Evolutionary conservation across 2,888 invertebrate genomes (phyloP).

Genomic region (Dorcus parallelipipedus): DNA sequence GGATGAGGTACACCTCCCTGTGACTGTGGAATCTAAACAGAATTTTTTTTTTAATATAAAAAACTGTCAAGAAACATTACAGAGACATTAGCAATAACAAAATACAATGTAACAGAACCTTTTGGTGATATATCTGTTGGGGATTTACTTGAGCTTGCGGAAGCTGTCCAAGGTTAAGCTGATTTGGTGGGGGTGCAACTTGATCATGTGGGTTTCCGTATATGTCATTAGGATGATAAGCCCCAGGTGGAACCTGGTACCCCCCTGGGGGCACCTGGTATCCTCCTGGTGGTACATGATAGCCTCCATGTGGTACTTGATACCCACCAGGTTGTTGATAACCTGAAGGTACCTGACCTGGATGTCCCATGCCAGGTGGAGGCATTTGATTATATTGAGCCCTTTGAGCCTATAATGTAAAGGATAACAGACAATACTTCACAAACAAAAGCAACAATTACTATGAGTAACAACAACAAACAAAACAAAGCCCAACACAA

Average conservation of each 20-base stretch:
- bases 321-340: constrained; percentile 17
- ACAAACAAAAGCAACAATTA: too few relatives aligned
- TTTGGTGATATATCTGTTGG: constrained; percentile 27
- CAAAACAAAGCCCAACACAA: too few relatives aligned
- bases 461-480: too few relatives aligned
- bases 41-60: too few relatives aligned
- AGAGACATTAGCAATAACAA: not conserved
- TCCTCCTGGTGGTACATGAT: constrained; percentile 15
- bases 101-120: constrained; percentile 19
- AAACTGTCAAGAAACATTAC: not conserved
- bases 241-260: constrained; percentile 11
- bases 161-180: constrained; percentile 14
- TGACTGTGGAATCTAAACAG: too few relatives aligned
- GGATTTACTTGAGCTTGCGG: constrained; percentile 25
- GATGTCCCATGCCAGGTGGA: constrained; percentile 13
- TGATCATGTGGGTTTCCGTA: not conserved
- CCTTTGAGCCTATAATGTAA: not conserved
- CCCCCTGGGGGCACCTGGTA: constrained; percentile 12
- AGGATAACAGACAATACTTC: not conserved
- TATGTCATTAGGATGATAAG: not conserved
- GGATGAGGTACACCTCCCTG: too few relatives aligned
- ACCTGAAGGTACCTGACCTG: constrained; percentile 14
- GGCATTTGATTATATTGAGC: constrained; percentile 4
- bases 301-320: constrained; percentile 8
- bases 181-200: constrained; percentile 17